Evolutionary conservation across 2,888 invertebrate species (phyloP).

Genomic region (Nemoura dubitans): DNA sequence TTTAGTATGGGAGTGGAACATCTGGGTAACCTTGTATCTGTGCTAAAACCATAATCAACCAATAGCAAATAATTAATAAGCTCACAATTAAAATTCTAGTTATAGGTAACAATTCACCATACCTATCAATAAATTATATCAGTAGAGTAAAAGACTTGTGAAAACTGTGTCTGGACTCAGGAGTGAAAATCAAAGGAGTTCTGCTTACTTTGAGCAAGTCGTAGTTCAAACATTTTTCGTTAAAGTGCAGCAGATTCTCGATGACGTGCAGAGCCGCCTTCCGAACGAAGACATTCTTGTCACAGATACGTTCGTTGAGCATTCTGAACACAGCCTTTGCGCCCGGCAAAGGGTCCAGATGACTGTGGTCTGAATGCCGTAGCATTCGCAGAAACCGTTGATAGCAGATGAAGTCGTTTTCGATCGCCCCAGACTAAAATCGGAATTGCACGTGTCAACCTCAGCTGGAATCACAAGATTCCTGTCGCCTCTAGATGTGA

Average conservation of each 20-base stretch:
- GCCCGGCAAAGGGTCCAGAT: conserved; percentile 57
- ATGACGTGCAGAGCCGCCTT: conserved; percentile 62
- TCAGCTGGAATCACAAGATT: no score
- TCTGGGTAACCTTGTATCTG: no score
- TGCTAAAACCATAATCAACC: no score
- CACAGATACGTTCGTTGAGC: conserved; percentile 61
- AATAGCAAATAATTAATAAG: no score
- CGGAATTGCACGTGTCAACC: neutral
- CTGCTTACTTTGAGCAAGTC: conserved; percentile 49
- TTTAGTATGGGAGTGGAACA: no score
- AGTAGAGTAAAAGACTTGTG: no score
- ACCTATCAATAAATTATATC: no score
- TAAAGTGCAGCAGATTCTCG: conserved; percentile 57
- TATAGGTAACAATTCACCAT: no score
- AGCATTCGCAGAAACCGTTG: conserved; percentile 8
- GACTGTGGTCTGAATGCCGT: conserved; percentile 31
- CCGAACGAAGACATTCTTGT: conserved; percentile 66
- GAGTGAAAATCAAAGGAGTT: no score
- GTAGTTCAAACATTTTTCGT: conserved; percentile 51
- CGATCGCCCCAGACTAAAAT: neutral
- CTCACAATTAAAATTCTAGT: no score
- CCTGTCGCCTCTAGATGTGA: no score
- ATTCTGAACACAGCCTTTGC: conserved; percentile 57
- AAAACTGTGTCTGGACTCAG: no score
- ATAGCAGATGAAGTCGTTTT: conserved; percentile 25